Conservation (phyloP, 2,888 invertebrate genomes). For the Rotaria magnacalcarata region DNA sequence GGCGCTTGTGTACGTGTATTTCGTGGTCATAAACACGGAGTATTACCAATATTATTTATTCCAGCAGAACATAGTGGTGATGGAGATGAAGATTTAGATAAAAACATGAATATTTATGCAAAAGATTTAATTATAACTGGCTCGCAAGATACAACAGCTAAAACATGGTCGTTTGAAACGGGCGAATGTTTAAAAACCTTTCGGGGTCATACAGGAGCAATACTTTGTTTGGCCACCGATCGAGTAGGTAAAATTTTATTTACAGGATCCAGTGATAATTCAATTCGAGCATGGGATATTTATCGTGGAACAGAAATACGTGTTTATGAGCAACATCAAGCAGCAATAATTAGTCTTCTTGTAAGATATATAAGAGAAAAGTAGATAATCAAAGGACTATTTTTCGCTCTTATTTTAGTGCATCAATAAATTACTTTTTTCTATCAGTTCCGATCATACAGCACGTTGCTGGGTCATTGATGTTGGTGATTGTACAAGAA, state of each 20-base stretch:
- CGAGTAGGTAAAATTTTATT: slow-evolving; percentile 57
- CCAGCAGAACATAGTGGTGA: slow-evolving; percentile 52
- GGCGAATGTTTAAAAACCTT: slow-evolving; percentile 56
- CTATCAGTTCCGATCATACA: slow-evolving; percentile 61
- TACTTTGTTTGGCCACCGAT: slow-evolving; percentile 61
- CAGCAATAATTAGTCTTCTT: slow-evolving; percentile 59
- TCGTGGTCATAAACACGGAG: slow-evolving; percentile 61
- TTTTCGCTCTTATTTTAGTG: slow-evolving; percentile 51
- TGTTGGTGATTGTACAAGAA: slow-evolving; percentile 62
- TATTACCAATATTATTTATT: slow-evolving; percentile 62
- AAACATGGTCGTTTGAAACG: slow-evolving; percentile 59
- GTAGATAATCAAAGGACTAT: background rate
- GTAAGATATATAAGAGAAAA: slow-evolving; percentile 50
- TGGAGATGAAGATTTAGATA: slow-evolving; percentile 51
- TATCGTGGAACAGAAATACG: slow-evolving; percentile 58
- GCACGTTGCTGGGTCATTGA: slow-evolving; percentile 62
- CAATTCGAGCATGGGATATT: slow-evolving; percentile 60
- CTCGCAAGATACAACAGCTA: slow-evolving; percentile 58
- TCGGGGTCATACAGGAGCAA: slow-evolving; percentile 60
- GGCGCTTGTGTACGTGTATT: slow-evolving; percentile 58
- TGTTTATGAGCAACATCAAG: slow-evolving; percentile 59
- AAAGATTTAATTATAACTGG: slow-evolving; percentile 58
- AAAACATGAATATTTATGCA: slow-evolving; percentile 48
- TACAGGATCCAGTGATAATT: slow-evolving; percentile 61
- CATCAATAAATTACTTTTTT: slow-evolving; percentile 61